These are phyloP conservation scores for Babyrousa celebensis DNA, from an alignment of 2,797 vertebrate species.

Conservation along the genomic window DNA sequence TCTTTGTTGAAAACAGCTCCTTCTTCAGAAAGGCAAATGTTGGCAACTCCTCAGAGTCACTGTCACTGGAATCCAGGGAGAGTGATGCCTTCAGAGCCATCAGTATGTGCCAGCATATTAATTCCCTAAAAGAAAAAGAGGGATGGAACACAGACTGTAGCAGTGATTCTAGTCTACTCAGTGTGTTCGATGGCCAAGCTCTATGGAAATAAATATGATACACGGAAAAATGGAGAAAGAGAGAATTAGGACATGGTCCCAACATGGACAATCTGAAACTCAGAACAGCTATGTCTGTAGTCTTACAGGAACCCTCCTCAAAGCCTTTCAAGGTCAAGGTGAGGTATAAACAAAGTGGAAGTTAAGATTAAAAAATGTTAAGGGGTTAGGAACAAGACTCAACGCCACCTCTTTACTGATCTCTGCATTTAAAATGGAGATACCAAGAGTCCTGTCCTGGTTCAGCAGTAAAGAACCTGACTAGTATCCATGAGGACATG, in stretches of 20 bases:
- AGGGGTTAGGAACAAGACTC: not conserved
- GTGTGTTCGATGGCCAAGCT: not conserved
- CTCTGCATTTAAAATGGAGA: slow-evolving; percentile 49
- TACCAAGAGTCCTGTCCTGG: not conserved
- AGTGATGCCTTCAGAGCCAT: slow-evolving; percentile 85
- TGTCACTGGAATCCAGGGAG: slow-evolving; percentile 79
- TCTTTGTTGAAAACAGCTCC: slow-evolving; percentile 55
- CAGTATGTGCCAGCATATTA: not conserved
- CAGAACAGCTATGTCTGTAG: not conserved
- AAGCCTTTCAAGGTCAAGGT: not conserved
- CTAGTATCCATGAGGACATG: too few species aligned
- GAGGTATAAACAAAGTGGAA: slow-evolving; percentile 27
- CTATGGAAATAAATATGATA: slow-evolving; percentile 4
- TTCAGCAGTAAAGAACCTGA: too few species aligned
- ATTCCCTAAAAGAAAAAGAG: slow-evolving; percentile 64
- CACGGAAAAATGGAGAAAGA: not conserved
- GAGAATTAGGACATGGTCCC: not conserved
- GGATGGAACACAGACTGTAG: not conserved
- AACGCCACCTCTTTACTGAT: not conserved
- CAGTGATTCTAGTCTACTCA: not conserved
- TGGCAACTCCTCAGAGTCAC: slow-evolving; percentile 92
- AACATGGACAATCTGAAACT: slow-evolving; percentile 13
- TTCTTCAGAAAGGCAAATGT: slow-evolving; percentile 91
- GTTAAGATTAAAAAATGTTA: slow-evolving; percentile 3
- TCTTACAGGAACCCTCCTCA: not conserved